Percentiles rank a stretch among this genome's conserved stretches.
Evolutionary conservation across 1,140 invertebrate species (phyloP).

Genomic region (Drosophila pachea): DNA sequence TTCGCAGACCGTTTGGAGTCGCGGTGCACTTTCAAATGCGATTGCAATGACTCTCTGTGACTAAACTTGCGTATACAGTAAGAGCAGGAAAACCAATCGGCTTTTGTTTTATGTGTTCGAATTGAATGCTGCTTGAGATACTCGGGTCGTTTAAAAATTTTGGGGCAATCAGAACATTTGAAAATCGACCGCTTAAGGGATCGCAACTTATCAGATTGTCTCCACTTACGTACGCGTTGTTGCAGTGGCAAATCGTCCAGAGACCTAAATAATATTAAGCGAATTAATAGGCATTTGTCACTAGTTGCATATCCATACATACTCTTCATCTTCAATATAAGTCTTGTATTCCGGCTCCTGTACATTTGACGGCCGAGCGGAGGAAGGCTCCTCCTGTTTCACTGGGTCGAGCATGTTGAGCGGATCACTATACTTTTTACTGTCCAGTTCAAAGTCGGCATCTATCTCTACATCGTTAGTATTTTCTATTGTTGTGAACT

Average conservation of each 20-base stretch:
- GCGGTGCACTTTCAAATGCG: constrained; percentile 57
- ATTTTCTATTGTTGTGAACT: constrained; percentile 39
- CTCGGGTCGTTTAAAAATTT: constrained; percentile 49
- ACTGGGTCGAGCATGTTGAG: constrained; percentile 59
- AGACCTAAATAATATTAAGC: constrained; percentile 29
- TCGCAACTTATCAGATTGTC: constrained; percentile 9
- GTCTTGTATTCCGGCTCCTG: constrained; percentile 17
- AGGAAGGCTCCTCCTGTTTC: constrained; percentile 41
- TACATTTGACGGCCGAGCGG: background rate
- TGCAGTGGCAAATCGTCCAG: constrained; percentile 56
- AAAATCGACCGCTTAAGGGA: constrained; percentile 23
- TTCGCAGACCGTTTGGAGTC: constrained; percentile 62
- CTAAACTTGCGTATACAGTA: constrained; percentile 65
- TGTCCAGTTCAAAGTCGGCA: constrained; percentile 22
- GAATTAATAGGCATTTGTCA: background rate
- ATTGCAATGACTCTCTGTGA: constrained; percentile 48
- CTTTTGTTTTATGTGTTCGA: constrained; percentile 41
- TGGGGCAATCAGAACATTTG: constrained; percentile 50
- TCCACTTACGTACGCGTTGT: constrained; percentile 54
- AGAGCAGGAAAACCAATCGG: constrained; percentile 50
- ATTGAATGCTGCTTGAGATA: constrained; percentile 52
- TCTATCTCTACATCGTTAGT: constrained; percentile 16
- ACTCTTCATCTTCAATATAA: constrained; percentile 63
- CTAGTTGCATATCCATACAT: background rate
- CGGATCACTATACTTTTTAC: constrained; percentile 56